A percentile compares a stretch with the other conserved stretches of the same genome.
phyloP scores from a whole-genome alignment of 2,797 vertebrate genomes.

The Lithobates sylvaticus region DNA sequence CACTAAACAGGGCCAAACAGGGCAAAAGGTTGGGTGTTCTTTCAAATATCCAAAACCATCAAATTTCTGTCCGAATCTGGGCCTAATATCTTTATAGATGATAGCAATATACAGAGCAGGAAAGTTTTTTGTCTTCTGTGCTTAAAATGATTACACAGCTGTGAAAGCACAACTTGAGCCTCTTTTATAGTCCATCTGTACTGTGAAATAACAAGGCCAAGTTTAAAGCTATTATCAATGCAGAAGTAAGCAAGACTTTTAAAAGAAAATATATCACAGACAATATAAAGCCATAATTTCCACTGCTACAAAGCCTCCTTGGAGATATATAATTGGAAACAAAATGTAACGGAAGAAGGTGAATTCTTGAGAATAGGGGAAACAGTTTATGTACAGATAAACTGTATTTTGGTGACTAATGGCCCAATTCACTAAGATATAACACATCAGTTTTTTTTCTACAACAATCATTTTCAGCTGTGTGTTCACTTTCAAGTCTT shows the following conservation, averaged over 20 bases:
- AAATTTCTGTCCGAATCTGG: too few species aligned
- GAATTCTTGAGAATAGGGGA: slow-evolving; percentile 44
- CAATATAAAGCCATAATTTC: slow-evolving; percentile 36
- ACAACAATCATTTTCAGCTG: too few species aligned
- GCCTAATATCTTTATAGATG: background rate
- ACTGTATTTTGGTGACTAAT: background rate
- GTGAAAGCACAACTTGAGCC: background rate
- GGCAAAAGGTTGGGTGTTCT: too few species aligned
- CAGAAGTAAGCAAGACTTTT: slow-evolving; percentile 50
- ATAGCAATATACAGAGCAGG: background rate
- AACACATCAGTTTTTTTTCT: too few species aligned
- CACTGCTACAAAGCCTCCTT: slow-evolving; percentile 16
- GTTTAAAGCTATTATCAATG: slow-evolving; percentile 39
- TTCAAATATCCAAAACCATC: too few species aligned
- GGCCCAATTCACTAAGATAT: too few species aligned
- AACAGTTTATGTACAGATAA: slow-evolving; percentile 8
- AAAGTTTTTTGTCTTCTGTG: background rate
- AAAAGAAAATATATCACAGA: slow-evolving; percentile 45
- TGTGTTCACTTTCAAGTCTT: too few species aligned
- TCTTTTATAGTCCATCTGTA: slow-evolving; percentile 29
- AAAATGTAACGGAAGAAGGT: slow-evolving; percentile 52
- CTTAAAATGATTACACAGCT: slow-evolving; percentile 36
- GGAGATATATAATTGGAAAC: slow-evolving; percentile 49
- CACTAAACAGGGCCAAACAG: too few species aligned
- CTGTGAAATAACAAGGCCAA: slow-evolving; percentile 16